A percentile compares a stretch with the other conserved stretches of the same genome.
These are phyloP conservation scores for Uropsilus gracilis DNA, from an alignment of 2,113 vertebrate species.

Conservation along the genomic window DNA sequence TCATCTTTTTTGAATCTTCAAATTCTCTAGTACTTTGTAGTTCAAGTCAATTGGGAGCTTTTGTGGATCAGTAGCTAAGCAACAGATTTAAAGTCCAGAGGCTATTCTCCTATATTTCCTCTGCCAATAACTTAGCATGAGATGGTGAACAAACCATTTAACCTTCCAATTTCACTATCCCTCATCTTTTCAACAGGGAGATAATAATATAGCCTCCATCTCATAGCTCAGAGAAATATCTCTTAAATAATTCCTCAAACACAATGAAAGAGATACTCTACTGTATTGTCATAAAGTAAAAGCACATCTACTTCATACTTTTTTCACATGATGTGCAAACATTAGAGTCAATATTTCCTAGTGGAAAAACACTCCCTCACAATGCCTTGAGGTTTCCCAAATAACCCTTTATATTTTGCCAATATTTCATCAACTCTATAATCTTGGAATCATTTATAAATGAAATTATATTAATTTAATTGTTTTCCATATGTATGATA, in stretches of 20 bases:
- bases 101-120: slow-evolving; percentile 65
- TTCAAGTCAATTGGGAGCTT: slow-evolving; percentile 66
- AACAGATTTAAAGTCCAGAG: slow-evolving; percentile 74
- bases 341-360: neutral
- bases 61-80: slow-evolving; percentile 77
- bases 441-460: neutral
- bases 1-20: slow-evolving; percentile 65
- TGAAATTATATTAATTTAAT: neutral
- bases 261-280: neutral
- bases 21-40: slow-evolving; percentile 42
- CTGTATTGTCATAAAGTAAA: slow-evolving; percentile 17
- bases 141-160: slow-evolving; percentile 72
- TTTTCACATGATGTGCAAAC: neutral
- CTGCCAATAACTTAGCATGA: slow-evolving; percentile 66
- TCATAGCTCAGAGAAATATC: slow-evolving; percentile 53
- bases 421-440: neutral
- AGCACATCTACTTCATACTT: neutral
- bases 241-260: slow-evolving; percentile 48
- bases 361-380: neutral
- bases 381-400: neutral
- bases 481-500: neutral
- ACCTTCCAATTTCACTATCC: slow-evolving; percentile 60
- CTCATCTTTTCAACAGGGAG: slow-evolving; percentile 72
- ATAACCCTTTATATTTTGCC: neutral
- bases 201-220: slow-evolving; percentile 64